phyloP scores from a whole-genome alignment of 2,797 vertebrate species.

The Acanthiza pusilla region DNA sequence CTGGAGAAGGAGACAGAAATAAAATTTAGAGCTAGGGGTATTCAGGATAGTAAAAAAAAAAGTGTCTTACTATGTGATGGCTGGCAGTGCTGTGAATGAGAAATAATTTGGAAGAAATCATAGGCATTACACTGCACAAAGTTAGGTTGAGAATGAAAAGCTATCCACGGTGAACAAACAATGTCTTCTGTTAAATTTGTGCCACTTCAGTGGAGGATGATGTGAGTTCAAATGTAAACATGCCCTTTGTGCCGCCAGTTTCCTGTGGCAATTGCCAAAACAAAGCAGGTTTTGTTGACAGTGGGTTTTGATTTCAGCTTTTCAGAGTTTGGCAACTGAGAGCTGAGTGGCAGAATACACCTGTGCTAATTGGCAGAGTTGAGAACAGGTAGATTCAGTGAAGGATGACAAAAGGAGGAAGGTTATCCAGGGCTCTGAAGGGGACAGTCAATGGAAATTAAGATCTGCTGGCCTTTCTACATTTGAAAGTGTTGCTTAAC shows the following conservation, averaged over 20 bases:
- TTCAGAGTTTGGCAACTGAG: background rate
- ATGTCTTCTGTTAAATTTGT: background rate
- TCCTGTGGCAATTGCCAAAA: background rate
- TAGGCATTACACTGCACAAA: background rate
- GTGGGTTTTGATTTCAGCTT: background rate
- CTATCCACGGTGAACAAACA: background rate
- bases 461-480: background rate
- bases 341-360: background rate
- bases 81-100: background rate
- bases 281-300: background rate
- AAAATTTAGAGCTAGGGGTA: background rate
- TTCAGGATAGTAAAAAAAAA: background rate
- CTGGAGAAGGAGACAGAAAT: background rate
- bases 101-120: background rate
- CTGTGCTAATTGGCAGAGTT: background rate
- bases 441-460: background rate
- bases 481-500: background rate
- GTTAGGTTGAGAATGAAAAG: background rate
- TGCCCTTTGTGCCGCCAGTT: background rate
- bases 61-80: background rate
- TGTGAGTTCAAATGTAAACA: background rate
- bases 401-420: background rate
- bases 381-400: background rate
- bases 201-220: background rate
- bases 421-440: background rate